phyloP scores from a whole-genome alignment of 1,140 invertebrate species.

The Nomia melanderi region DNA sequence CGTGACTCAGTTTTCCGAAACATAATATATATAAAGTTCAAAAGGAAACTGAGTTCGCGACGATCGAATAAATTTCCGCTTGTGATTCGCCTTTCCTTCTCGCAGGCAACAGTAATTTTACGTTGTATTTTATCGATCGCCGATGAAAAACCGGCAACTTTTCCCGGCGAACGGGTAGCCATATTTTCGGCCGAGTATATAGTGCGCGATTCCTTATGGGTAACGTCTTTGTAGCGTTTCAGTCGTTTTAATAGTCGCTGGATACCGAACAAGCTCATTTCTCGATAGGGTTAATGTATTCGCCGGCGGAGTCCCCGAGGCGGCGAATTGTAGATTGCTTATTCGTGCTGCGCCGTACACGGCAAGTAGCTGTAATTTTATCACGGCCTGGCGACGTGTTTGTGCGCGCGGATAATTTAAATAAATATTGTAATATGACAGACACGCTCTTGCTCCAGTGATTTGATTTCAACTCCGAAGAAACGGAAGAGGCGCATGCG shows the following conservation, averaged over 20 bases:
- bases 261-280: slow-evolving; percentile 69
- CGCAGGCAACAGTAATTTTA: not conserved
- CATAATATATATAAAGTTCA: no score
- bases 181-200: not conserved
- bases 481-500: not conserved
- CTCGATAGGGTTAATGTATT: slow-evolving; percentile 72
- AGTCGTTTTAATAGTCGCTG: slow-evolving; percentile 49
- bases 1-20: no score
- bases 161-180: not conserved
- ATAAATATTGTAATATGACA: slow-evolving; percentile 31
- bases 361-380: slow-evolving; percentile 40
- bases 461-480: slow-evolving; percentile 19
- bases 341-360: slow-evolving; percentile 11
- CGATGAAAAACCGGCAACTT: not conserved
- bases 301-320: slow-evolving; percentile 56
- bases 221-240: not conserved
- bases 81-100: not conserved
- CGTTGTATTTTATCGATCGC: not conserved
- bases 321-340: slow-evolving; percentile 67
- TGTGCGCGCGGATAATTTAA: slow-evolving; percentile 30
- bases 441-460: not conserved
- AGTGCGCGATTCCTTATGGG: not conserved
- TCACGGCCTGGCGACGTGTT: not conserved
- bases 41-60: no score
- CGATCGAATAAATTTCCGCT: no score